phyloP scores from a whole-genome alignment of 2,888 invertebrate species.

The Monoplex corrugatus region DNA sequence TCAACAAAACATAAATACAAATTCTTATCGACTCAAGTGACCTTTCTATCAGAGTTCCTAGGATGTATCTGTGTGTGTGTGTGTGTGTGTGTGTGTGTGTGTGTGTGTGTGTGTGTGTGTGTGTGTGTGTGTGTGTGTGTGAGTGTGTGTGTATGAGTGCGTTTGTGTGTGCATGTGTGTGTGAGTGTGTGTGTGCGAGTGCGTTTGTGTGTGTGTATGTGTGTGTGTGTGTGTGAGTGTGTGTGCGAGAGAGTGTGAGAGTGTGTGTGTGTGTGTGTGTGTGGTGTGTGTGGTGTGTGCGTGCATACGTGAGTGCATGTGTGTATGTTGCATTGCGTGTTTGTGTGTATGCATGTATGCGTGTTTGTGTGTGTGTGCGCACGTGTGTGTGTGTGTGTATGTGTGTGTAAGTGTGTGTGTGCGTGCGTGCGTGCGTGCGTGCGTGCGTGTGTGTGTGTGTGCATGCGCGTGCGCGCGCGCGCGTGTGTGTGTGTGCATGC shows the following conservation, averaged over 20 bases:
- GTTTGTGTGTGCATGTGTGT: not conserved
- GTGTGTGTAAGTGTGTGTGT: not conserved
- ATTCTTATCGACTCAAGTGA: no score
- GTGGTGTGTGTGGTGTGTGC: not conserved
- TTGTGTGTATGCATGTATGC: no score
- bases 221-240: constrained; percentile 1
- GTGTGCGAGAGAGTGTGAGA: constrained; percentile 22
- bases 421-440: no score
- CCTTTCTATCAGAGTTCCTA: no score
- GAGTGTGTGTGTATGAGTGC: not conserved
- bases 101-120: not conserved
- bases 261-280: not conserved
- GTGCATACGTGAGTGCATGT: no score
- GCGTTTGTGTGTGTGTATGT: not conserved
- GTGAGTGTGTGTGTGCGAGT: not conserved
- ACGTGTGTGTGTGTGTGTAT: not conserved
- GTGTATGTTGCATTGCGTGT: no score
- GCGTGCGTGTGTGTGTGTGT: no score
- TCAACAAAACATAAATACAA: no score
- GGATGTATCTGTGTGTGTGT: no score
- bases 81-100: no score
- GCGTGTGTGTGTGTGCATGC: no score
- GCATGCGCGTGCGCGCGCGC: no score
- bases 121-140: constrained; percentile 15
- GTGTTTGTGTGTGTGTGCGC: not conserved